phyloP scores from a whole-genome alignment of 30 jellyfish, hydroid and myxozoan genomes.

The Turritopsis rubra region DNA sequence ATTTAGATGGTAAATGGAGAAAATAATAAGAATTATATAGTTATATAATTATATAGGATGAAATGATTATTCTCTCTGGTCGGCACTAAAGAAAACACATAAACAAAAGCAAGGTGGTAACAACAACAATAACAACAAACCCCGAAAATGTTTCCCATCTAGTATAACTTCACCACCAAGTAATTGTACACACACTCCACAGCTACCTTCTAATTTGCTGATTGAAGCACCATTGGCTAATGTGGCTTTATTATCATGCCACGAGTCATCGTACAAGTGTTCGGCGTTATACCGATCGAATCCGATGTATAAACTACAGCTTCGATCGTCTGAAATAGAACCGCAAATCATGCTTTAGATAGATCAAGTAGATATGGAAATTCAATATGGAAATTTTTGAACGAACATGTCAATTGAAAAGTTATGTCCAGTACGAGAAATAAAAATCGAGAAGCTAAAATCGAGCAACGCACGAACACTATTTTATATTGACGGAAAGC shows the following conservation, averaged over 20 bases:
- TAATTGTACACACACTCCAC: constrained; percentile 88
- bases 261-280: constrained; percentile 68
- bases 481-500: too few relatives aligned
- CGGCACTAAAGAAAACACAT: too few relatives aligned
- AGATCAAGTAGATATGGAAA: too few relatives aligned
- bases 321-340: constrained; percentile 56
- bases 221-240: constrained; percentile 81
- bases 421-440: too few relatives aligned
- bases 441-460: too few relatives aligned
- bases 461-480: too few relatives aligned
- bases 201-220: constrained; percentile 77
- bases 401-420: too few relatives aligned
- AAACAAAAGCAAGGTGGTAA: too few relatives aligned
- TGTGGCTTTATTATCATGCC: constrained; percentile 65
- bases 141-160: constrained; percentile 60
- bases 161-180: constrained; percentile 68
- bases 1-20: not conserved
- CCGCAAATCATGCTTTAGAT: not conserved
- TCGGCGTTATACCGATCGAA: constrained; percentile 84
- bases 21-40: too few relatives aligned
- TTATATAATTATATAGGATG: too few relatives aligned
- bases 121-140: constrained; percentile 22
- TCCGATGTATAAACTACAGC: constrained; percentile 73
- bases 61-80: too few relatives aligned
- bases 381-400: too few relatives aligned